A percentile compares a stretch with the other conserved stretches of the same genome.
These are phyloP conservation scores for Drosophila eohydei DNA, from an alignment of 2,888 invertebrate genomes.

Conservation along the genomic window DNA sequence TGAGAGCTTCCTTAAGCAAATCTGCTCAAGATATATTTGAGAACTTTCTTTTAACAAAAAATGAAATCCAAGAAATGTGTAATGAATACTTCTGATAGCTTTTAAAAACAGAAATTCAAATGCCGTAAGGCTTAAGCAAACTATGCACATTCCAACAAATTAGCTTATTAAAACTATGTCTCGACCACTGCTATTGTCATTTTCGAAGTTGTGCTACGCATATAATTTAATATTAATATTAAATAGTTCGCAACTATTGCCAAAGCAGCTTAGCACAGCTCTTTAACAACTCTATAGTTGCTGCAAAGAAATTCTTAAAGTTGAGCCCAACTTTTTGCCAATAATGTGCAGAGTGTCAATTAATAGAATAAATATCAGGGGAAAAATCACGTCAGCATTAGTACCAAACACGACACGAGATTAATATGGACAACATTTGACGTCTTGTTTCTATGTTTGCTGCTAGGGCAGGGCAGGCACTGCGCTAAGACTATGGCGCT, in stretches of 20 bases:
- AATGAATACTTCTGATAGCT: neutral
- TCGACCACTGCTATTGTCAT: neutral
- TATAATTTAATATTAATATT: neutral
- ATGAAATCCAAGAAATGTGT: neutral
- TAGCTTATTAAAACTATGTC: neutral
- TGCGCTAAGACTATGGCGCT: conserved; percentile 16
- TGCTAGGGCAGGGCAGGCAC: neutral
- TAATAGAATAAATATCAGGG: conserved; percentile 62
- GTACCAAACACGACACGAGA: conserved; percentile 64
- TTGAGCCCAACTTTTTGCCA: neutral
- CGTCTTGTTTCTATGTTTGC: conserved; percentile 36
- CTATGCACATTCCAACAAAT: neutral
- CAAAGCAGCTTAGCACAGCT: neutral
- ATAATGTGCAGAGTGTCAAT: conserved; percentile 53
- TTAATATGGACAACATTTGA: conserved; percentile 70
- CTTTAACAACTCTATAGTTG: neutral
- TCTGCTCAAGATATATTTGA: no score
- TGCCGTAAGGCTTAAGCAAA: neutral
- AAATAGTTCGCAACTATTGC: no score
- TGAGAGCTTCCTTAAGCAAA: no score
- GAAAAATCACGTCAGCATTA: conserved; percentile 69
- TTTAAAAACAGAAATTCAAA: neutral
- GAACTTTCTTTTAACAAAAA: neutral
- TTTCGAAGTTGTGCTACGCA: neutral
- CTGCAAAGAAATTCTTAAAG: conserved; percentile 13